Percentiles rank a stretch among this genome's conserved stretches.
Evolutionary conservation across 1,140 invertebrate genomes (phyloP).

Genomic region (Pogonomyrmex barbatus): DNA sequence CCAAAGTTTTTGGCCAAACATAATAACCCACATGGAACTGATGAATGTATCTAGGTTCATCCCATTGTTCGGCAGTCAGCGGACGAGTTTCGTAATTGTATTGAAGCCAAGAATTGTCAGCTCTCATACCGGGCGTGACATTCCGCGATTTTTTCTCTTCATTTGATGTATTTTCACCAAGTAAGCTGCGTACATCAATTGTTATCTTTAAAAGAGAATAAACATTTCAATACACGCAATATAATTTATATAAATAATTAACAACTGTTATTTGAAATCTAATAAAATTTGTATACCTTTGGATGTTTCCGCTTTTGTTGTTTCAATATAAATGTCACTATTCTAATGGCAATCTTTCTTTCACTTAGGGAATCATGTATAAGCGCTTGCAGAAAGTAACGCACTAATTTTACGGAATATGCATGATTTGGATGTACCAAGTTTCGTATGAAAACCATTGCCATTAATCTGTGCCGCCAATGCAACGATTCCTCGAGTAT

Average conservation of each 20-base stretch:
- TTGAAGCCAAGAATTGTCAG: constrained; percentile 92
- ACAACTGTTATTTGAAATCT: constrained; percentile 4
- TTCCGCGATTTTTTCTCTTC: constrained; percentile 61
- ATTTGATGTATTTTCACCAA: neutral
- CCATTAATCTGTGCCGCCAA: constrained; percentile 93
- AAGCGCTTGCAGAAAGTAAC: constrained; percentile 89
- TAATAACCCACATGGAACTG: constrained; percentile 92
- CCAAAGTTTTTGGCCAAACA: constrained; percentile 90
- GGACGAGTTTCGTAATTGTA: constrained; percentile 89
- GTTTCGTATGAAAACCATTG: constrained; percentile 90
- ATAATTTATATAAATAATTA: constrained; percentile 5
- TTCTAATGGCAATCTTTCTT: constrained; percentile 89
- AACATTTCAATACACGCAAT: constrained; percentile 15
- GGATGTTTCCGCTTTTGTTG: constrained; percentile 91
- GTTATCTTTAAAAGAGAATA: constrained; percentile 74
- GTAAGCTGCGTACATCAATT: constrained; percentile 32
- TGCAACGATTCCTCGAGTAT: constrained; percentile 91
- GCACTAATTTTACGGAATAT: constrained; percentile 88
- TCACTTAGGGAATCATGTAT: constrained; percentile 92
- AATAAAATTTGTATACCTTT: constrained; percentile 76
- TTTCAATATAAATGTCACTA: constrained; percentile 90
- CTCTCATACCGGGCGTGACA: constrained; percentile 86
- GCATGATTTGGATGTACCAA: constrained; percentile 91
- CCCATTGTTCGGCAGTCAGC: constrained; percentile 90
- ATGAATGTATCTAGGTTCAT: constrained; percentile 89